Base-by-base conservation (phyloP, 2,888 invertebrate species). In the Ptychoptera albimana region DNA sequence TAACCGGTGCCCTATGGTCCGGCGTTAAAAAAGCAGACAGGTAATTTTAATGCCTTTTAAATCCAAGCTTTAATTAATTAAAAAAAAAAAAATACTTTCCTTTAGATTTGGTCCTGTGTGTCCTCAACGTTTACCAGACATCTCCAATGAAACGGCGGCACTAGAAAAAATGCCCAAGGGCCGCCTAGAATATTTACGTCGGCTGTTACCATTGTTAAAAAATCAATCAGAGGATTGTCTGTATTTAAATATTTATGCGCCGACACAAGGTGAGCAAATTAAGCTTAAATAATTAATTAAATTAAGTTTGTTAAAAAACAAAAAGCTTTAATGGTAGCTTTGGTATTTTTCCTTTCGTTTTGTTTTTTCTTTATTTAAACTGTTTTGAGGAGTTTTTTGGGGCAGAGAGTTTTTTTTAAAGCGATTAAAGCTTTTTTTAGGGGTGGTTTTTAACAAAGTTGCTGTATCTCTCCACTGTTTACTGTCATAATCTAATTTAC, bases 151-250 rank as follows among this genome's bases (percentile, higher is more conserved):
- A 62, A 85, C 86, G 39, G 80, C 82, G 34, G 83, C 84, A 7
- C 65, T 87, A 53, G 79, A 77, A 58, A 75, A 79, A 58, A 89
- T 93, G 81, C 92, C 94, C 8, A 79, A 77, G 55, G 93, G 91
- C 16, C 72, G 93, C 50, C 69, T 87, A 57, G 88, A 91, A 60
- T 87, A 92, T 61, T 72, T 96, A 56, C 84, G 81, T 64, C 75
- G 91, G 56, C 73, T 96, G 64, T 67, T 88, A 55, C 89, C 91
- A 37, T 82, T 85, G 63, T 73, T 96, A 53, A 78, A 77, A 53
- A 84, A 92, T 63, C 93, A 96, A 69, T 88, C 84, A 53, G 97
- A 97, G 71, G 94, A 97, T 70, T 97, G 97, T 61, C 77, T 97
- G 50, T 93, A 91, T 65, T 75, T 97, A 61, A 97, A 97, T 68